phyloP scores from a whole-genome alignment of 2,113 vertebrate genomes.

The Camelus dromedarius region DNA sequence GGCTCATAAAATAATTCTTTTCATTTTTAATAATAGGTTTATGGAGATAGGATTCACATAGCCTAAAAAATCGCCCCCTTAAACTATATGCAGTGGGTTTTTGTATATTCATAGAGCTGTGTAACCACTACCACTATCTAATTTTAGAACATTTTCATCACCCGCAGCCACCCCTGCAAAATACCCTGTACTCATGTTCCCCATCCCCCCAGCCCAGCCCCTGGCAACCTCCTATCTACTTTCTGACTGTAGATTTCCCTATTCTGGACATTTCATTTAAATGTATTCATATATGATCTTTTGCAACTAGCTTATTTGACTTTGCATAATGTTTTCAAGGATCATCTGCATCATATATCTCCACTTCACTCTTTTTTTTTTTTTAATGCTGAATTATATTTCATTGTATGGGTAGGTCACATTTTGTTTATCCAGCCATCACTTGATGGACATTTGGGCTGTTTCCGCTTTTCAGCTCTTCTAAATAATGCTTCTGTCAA shows the following conservation, averaged over 20 bases:
- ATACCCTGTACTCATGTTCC: neutral
- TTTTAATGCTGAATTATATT: neutral
- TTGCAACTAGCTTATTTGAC: neutral
- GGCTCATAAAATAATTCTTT: neutral
- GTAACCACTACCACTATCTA: neutral
- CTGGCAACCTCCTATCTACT: neutral
- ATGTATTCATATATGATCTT: neutral
- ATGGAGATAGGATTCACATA: neutral
- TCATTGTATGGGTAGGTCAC: neutral
- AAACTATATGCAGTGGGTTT: neutral
- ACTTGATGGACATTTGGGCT: neutral
- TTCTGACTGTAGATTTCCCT: neutral
- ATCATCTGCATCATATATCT: neutral
- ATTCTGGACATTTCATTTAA: conserved; percentile 14
- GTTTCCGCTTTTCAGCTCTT: neutral
- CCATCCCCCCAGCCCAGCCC: neutral
- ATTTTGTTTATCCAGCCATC: neutral
- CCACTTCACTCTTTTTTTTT: neutral
- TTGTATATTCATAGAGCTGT: neutral
- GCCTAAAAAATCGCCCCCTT: neutral
- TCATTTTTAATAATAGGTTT: neutral
- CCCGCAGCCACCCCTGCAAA: too few relatives aligned
- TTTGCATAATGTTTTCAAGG: neutral
- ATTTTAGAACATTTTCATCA: conserved; percentile 6
- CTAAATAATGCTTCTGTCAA: neutral